Evolutionary conservation across 1,140 invertebrate genomes (phyloP).

Genomic region (Metaphire vulgaris): DNA sequence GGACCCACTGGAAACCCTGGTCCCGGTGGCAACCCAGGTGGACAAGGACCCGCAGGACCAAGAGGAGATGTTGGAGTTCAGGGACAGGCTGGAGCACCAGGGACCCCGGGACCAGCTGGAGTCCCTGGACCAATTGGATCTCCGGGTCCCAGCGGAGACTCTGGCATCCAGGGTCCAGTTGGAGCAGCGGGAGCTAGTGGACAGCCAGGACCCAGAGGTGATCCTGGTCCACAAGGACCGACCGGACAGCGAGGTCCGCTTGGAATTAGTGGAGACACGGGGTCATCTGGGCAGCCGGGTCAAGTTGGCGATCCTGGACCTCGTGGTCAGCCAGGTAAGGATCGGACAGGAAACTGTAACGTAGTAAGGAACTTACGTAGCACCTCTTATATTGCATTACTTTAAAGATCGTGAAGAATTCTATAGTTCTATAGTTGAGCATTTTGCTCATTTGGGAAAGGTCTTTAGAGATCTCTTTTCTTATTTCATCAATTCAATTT

Average conservation of each 20-base stretch:
- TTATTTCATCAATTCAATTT: too few relatives aligned
- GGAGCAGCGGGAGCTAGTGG: not conserved
- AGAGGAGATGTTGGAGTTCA: not conserved
- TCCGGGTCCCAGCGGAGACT: not conserved
- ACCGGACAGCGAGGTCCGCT: constrained; percentile 1
- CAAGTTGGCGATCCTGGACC: not conserved
- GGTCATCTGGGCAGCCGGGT: constrained; percentile 3
- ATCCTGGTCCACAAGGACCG: constrained; percentile 9
- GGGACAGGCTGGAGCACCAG: constrained; percentile 3
- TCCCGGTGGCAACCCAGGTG: not conserved
- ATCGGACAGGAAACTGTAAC: too few relatives aligned
- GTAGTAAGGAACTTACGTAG: too few relatives aligned
- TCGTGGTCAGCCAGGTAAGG: not conserved
- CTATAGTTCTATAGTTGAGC: too few relatives aligned
- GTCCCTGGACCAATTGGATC: not conserved
- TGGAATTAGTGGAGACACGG: not conserved
- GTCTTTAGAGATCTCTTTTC: too few relatives aligned
- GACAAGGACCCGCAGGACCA: constrained; percentile 3
- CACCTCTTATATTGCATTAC: too few relatives aligned
- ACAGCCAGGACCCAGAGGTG: not conserved
- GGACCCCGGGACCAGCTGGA: constrained; percentile 3
- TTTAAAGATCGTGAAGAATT: too few relatives aligned
- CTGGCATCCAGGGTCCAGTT: not conserved
- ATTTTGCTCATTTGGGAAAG: too few relatives aligned
- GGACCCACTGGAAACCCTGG: constrained; percentile 10